Base-by-base conservation (phyloP, 2,797 vertebrate species). In the Corythornis leucogaster region DNA sequence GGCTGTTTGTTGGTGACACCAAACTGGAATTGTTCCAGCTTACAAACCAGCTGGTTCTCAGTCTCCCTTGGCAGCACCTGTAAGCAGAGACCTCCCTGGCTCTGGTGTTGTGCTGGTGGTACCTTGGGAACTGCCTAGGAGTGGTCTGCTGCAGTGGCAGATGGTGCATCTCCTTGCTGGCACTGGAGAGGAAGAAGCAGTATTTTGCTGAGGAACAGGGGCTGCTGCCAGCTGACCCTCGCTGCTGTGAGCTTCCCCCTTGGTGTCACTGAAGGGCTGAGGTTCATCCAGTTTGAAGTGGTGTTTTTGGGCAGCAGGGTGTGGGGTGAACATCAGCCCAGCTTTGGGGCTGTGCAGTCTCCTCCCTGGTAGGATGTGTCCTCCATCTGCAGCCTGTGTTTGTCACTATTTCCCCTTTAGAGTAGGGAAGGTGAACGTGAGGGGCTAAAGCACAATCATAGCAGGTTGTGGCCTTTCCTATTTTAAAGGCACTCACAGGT, bases 351-450 rank as follows among this genome's bases (percentile, higher is more conserved):
- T 68, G 18, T 55, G 16, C 31, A 0, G 53, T 51, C 12, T 33
- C 0, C 6, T 15, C 0, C 10, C 31, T 78, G n/a, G 38, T 6
- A 4, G 25, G 46, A 14, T 2, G 5, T 2, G 20, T 55, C 31
- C 24, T 33, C 12, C 13, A 13, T 42, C 16, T 75, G 38, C 48
- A 45, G 48, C 21, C 21, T 0, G 2, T 0, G 2, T 64, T 25
- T 22, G 15, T 73, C 58, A 11, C 43, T 45, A 3, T 57, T 86
- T 64, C 11, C 15, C 15, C n/a, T 40, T 63, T n/a, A 1, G 3
- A 9, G 51, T 2, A 30, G 69, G 35, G 40, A 63, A 63, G 35
- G 20, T 61, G 17, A 2, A 1, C 13, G 30, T 19, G 46, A 5
- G 20, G 28, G 45, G 61, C 8, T 25, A 66, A 18, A 69, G 15